Evolutionary conservation across 2,797 vertebrate species (phyloP).

Genomic region (Sphaeramia orbicularis): DNA sequence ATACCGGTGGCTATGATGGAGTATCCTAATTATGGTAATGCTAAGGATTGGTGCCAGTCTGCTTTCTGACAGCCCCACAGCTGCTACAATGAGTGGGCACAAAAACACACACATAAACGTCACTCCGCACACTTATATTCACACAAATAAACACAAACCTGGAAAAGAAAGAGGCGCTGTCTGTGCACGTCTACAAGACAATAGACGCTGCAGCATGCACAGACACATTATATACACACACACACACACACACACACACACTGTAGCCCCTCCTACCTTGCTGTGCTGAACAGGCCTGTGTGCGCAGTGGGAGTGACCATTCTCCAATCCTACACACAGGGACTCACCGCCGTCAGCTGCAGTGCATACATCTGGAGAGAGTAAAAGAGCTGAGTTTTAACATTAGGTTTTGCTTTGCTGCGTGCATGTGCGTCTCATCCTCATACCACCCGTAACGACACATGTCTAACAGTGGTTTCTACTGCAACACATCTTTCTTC

Average conservation of each 20-base stretch:
- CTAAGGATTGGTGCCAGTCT: constrained; percentile 70
- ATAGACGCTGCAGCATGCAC: constrained; percentile 6
- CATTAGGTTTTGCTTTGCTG: constrained; percentile 4
- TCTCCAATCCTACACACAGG: constrained; percentile 85
- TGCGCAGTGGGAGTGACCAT: constrained; percentile 77
- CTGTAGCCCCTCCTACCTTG: constrained; percentile 85
- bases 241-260: neutral
- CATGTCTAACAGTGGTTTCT: constrained; percentile 5
- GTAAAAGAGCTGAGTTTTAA: constrained; percentile 9
- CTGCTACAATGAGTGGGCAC: constrained; percentile 48
- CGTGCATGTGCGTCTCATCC: neutral
- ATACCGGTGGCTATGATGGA: constrained; percentile 72
- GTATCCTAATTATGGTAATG: constrained; percentile 79
- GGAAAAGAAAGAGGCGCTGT: neutral
- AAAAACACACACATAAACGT: neutral
- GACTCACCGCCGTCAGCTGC: constrained; percentile 85
- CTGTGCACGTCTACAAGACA: constrained; percentile 2
- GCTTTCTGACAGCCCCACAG: constrained; percentile 63
- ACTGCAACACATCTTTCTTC: constrained; percentile 17
- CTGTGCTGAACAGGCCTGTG: constrained; percentile 88
- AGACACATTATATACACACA: neutral
- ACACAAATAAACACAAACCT: constrained; percentile 21
- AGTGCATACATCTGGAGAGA: constrained; percentile 89
- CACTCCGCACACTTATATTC: neutral
- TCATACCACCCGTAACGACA: constrained; percentile 4